Evolutionary conservation across 2,888 invertebrate genomes (phyloP).

Genomic region (Conchocele bisecta): DNA sequence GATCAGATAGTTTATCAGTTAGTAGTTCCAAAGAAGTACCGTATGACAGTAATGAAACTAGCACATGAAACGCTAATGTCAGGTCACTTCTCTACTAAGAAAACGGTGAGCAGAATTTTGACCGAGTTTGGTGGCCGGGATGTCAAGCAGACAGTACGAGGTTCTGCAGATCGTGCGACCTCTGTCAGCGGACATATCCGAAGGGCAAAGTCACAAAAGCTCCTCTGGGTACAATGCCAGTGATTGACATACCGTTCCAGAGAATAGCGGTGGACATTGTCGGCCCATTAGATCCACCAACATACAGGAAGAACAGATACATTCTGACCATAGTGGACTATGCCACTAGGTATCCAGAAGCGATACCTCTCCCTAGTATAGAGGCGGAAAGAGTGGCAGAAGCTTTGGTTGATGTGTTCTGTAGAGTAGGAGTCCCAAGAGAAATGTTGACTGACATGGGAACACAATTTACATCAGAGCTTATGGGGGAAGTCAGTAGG

Average conservation of each 20-base stretch:
- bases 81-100: conserved; percentile 1
- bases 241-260: not conserved
- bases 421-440: too few species aligned
- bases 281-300: too few species aligned
- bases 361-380: too few species aligned
- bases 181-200: conserved; percentile 21
- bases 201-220: conserved; percentile 51
- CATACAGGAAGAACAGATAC: too few species aligned
- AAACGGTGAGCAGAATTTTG: conserved; percentile 4
- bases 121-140: conserved; percentile 41
- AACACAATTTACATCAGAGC: too few species aligned
- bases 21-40: not conserved
- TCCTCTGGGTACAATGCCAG: conserved; percentile 38
- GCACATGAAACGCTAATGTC: not conserved
- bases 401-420: too few species aligned
- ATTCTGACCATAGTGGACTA: too few species aligned
- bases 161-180: conserved; percentile 37
- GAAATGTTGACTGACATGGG: too few species aligned
- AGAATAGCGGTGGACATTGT: too few species aligned
- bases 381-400: too few species aligned
- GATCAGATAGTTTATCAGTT: not conserved
- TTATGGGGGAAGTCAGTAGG: too few species aligned
- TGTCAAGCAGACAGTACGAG: conserved; percentile 13
- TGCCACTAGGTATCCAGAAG: too few species aligned
- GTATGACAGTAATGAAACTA: not conserved